Base-by-base conservation (phyloP, 2,888 invertebrate species). In the Lomographa bimaculata region DNA sequence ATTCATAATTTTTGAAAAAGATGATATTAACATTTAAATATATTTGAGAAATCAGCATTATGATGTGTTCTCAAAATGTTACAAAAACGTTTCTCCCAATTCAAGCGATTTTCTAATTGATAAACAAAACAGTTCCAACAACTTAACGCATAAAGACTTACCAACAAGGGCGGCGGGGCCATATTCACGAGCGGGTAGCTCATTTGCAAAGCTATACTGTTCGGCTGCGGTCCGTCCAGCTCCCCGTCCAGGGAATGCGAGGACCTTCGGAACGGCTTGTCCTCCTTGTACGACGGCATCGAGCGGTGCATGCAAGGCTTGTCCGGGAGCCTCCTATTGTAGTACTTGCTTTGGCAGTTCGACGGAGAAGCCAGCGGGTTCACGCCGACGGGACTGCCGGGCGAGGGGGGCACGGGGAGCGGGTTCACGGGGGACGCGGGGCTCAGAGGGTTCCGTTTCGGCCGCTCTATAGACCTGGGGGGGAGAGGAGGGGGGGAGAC, bases 201-300 rank as follows among this genome's bases (percentile, higher is more conserved):
- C 92, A 92, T 90, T 79, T 92, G 91, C 84, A 92, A 73, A 64
- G 91, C 91, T 57, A 92, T 91, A 42, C 93, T 92, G 77, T 93
- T 92, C 1, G 90, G 89, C 54, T 79, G 80, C 7, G 86, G 84
- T 0, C 81, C 85, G 0, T 85, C 87, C 57, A 80, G 37, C 34
- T 79, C 82, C 0, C 79, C 81, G 24, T 86, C 87, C 56, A 87
- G 30, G 5, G 87, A 87, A 7, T 79, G 79, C 5, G 84, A 79
- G n/a, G 85, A 84, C 41, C 75, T 52, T 8, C 79, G 45, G 53
- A 82, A 64, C 49, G 68, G 64, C 48, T 52, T 60, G 49, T 72
- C 73, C 10, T 67, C 78, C 6, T 63, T 55, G 19, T 71, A 75
- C 38, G 74, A 52, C 30, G 79, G 77, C 75, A 75, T 69, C 1